Conservation (phyloP, 2,797 vertebrate species). For the Cuculus canorus region DNA sequence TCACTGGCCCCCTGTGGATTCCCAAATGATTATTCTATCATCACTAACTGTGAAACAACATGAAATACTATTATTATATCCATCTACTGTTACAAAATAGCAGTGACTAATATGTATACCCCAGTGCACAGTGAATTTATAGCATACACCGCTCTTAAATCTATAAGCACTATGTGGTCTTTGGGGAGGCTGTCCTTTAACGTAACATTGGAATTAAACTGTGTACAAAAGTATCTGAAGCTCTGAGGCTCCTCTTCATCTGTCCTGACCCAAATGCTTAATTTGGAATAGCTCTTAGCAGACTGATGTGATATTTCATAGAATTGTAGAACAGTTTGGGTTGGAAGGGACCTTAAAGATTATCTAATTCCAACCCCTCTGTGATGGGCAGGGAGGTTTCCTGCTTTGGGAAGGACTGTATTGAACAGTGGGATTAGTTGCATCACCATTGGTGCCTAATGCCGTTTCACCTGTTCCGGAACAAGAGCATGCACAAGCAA, state of each 20-base stretch:
- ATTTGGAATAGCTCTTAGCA: neutral
- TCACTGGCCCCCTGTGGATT: conserved; percentile 31
- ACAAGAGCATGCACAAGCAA: rapidly evolving
- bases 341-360: too few species aligned
- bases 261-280: neutral
- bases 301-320: neutral
- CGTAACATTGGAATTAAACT: neutral
- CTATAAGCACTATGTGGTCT: neutral
- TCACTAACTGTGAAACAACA: conserved; percentile 22
- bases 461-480: neutral
- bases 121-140: neutral
- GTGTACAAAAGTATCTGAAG: neutral
- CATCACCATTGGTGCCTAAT: neutral
- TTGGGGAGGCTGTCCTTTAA: neutral
- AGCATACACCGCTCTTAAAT: neutral
- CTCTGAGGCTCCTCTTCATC: neutral
- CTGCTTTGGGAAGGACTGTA: neutral
- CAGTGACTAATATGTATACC: conserved; percentile 27
- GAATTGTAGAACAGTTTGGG: too few species aligned
- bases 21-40: conserved; percentile 44
- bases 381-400: too few species aligned
- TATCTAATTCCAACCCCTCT: too few species aligned
- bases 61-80: conserved; percentile 33
- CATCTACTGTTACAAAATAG: conserved; percentile 7
- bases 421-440: neutral